phyloP scores from a whole-genome alignment of 2,888 invertebrate genomes.

The Pollenia angustigena region DNA sequence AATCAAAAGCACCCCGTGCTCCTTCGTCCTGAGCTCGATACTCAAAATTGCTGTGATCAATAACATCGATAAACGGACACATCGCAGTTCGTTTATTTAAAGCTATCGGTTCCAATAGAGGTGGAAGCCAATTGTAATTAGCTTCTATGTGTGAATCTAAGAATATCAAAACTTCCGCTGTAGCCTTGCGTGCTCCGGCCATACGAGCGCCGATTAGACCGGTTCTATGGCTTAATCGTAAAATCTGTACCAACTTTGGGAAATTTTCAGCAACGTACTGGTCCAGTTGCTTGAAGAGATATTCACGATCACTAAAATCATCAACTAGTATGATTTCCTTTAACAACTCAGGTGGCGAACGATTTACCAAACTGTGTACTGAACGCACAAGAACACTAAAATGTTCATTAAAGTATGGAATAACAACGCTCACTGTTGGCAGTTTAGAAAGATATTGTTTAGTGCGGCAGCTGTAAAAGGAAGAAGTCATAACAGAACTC shows the following conservation, averaged over 20 bases:
- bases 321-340: slow-evolving; percentile 96
- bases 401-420: slow-evolving; percentile 98
- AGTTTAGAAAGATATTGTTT: slow-evolving; percentile 80
- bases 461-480: slow-evolving; percentile 78
- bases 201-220: slow-evolving; percentile 95
- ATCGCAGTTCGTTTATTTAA: slow-evolving; percentile 93
- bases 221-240: slow-evolving; percentile 90
- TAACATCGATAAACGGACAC: slow-evolving; percentile 98
- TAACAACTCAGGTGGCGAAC: slow-evolving; percentile 93
- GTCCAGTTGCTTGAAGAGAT: slow-evolving; percentile 89
- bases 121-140: slow-evolving; percentile 96
- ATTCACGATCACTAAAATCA: slow-evolving; percentile 92
- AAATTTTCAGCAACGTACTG: slow-evolving; percentile 89
- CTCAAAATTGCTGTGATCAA: slow-evolving; percentile 95
- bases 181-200: slow-evolving; percentile 92
- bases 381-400: slow-evolving; percentile 93
- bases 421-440: slow-evolving; percentile 93
- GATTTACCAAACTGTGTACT: slow-evolving; percentile 91
- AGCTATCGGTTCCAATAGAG: slow-evolving; percentile 95
- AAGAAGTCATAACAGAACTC: neutral
- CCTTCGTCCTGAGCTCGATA: slow-evolving; percentile 98
- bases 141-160: slow-evolving; percentile 96
- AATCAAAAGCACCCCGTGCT: slow-evolving; percentile 97
- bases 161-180: slow-evolving; percentile 93
- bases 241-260: slow-evolving; percentile 89